A percentile compares a stretch with the other conserved stretches of the same genome.
phyloP scores from a whole-genome alignment of 2,797 vertebrate genomes.

The Megalops cyprinoides region DNA sequence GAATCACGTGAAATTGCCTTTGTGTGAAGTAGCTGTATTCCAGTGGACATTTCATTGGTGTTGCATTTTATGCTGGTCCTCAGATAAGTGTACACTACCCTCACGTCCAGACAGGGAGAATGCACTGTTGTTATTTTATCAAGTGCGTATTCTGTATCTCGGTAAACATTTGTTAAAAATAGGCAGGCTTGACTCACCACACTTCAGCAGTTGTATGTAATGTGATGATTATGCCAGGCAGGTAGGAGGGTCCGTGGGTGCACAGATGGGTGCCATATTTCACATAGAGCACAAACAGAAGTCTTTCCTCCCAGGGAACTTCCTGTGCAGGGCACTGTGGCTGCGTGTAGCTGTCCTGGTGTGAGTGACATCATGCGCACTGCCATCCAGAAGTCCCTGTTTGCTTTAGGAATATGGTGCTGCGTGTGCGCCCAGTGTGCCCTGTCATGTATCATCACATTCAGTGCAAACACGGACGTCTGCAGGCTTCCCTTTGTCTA shows the following conservation, averaged over 20 bases:
- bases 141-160: too few species aligned
- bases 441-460: background rate
- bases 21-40: background rate
- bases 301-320: background rate
- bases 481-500: background rate
- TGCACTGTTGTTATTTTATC: too few species aligned
- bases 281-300: too few species aligned
- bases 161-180: slow-evolving; percentile 31
- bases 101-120: too few species aligned
- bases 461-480: background rate
- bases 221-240: slow-evolving; percentile 78
- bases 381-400: background rate
- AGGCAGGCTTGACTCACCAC: slow-evolving; percentile 10
- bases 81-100: too few species aligned
- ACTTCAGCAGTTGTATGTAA: slow-evolving; percentile 66
- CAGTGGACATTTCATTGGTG: too few species aligned
- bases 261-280: too few species aligned
- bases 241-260: slow-evolving; percentile 74
- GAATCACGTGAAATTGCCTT: background rate
- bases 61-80: too few species aligned
- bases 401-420: too few species aligned
- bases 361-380: background rate
- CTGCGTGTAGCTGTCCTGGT: too few species aligned
- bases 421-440: background rate
- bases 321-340: background rate